Evolutionary conservation across 2,888 invertebrate genomes (phyloP), one percentile per base, ranked within the genome.

Genomic region (Mellilla xanthometata): DNA sequence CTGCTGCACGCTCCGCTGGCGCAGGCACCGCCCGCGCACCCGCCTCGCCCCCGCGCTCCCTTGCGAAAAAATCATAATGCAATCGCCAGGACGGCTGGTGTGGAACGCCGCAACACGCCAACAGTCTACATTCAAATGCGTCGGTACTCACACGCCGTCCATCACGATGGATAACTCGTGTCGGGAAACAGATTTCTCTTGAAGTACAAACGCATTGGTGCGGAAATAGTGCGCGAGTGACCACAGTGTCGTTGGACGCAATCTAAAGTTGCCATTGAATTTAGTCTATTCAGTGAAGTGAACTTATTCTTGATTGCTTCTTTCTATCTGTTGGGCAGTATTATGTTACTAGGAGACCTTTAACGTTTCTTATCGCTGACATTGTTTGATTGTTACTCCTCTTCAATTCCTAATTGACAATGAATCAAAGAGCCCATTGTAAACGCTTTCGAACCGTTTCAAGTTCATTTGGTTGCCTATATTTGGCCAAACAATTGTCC

Each of bases 51-150:
- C 85, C 81, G 78, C 78, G 76, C 79, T 81, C 87, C 86, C 86
- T 88, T 87, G 88, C 87, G 87, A 87, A 88, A 82, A 82, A 87
- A 86, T 81, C 81, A 86, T 87, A 87, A 87, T 87, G 89, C 89
- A 88, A 88, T 85, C 83, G 86, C 79, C 86, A 80, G 87, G 86
- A 84, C 86, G 84, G 87, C 68, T 80, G 84, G 82, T 75, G 87
- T 87, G 85, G 87, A 85, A 86, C 87, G 86, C 79, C 72, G 71
- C 76, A 80, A 76, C 86, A 87, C 86, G 83, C 80, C 80, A 84
- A 71, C 86, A 89, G 89, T 89, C 76, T 80, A 81, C 82, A 85
- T 79, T 88, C 80, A 86, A 86, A 81, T 88, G 84, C 83, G 87
- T 81, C 75, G 78, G 76, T 84, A 85, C 86, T 83, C 82, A 87